Conservation (phyloP, 1,140 invertebrate species). For the Lysiphlebus fabarum region DNA sequence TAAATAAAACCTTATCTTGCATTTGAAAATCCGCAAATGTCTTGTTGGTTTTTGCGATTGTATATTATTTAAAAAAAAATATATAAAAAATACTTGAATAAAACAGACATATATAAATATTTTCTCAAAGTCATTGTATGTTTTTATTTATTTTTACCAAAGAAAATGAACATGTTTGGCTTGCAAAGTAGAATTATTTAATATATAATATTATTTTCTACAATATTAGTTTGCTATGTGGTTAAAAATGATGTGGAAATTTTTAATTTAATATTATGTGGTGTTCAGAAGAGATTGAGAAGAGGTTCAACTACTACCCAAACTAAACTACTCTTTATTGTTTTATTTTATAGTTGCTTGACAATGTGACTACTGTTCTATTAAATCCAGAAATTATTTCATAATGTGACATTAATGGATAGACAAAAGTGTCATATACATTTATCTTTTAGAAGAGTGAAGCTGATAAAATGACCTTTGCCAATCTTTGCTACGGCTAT, state of each 20-base stretch:
- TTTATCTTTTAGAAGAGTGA: too few relatives aligned
- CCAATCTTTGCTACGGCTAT: not conserved
- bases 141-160: not conserved
- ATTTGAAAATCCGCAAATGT: too few relatives aligned
- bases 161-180: slow-evolving; percentile 30
- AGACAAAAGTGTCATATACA: too few relatives aligned
- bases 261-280: slow-evolving; percentile 32
- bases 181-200: slow-evolving; percentile 38
- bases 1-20: too few relatives aligned
- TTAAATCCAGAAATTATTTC: slow-evolving; percentile 38
- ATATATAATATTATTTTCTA: slow-evolving; percentile 33
- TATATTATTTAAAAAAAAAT: too few relatives aligned
- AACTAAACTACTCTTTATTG: not conserved
- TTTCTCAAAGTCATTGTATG: too few relatives aligned
- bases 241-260: slow-evolving; percentile 13
- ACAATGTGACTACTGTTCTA: slow-evolving; percentile 27
- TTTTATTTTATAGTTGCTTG: not conserved
- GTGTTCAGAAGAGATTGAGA: slow-evolving; percentile 13
- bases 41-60: too few relatives aligned
- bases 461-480: not conserved
- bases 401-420: slow-evolving; percentile 25
- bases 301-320: slow-evolving; percentile 6
- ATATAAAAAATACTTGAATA: too few relatives aligned
- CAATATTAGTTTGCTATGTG: slow-evolving; percentile 20
- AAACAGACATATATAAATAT: too few relatives aligned